phyloP scores from a whole-genome alignment of 2,797 vertebrate species.

The Simalia tracyae region DNA sequence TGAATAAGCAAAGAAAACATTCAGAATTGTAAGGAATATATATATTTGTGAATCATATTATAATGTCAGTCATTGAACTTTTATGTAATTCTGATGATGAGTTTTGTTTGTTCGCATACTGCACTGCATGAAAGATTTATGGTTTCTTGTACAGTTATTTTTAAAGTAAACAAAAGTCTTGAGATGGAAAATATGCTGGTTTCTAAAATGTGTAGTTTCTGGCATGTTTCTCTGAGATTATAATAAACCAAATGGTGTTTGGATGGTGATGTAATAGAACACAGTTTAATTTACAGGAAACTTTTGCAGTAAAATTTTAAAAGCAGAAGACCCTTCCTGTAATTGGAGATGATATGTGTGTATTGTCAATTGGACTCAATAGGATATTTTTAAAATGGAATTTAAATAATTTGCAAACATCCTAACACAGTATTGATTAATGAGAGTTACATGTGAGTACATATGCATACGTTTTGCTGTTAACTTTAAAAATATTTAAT shows the following conservation, averaged over 20 bases:
- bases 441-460: not conserved
- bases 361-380: slow-evolving; percentile 4
- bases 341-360: slow-evolving; percentile 10
- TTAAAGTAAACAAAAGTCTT: not conserved
- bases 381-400: not conserved
- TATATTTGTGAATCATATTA: not conserved
- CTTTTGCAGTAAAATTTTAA: not conserved
- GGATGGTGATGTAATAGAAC: slow-evolving; percentile 1
- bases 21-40: not conserved
- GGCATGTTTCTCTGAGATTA: not conserved
- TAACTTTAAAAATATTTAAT: not conserved
- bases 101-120: not conserved
- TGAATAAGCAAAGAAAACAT: not conserved
- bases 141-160: not conserved
- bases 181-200: slow-evolving; percentile 6
- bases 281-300: slow-evolving; percentile 38
- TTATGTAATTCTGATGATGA: not conserved
- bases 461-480: not conserved
- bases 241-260: not conserved
- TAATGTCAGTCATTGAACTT: not conserved
- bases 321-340: not conserved
- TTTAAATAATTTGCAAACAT: not conserved
- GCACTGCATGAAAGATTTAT: not conserved
- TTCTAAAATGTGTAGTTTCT: not conserved
- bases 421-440: not conserved